These are phyloP conservation scores for Patella caerulea DNA, from an alignment of 2,888 invertebrate species.

Conservation along the genomic window DNA sequence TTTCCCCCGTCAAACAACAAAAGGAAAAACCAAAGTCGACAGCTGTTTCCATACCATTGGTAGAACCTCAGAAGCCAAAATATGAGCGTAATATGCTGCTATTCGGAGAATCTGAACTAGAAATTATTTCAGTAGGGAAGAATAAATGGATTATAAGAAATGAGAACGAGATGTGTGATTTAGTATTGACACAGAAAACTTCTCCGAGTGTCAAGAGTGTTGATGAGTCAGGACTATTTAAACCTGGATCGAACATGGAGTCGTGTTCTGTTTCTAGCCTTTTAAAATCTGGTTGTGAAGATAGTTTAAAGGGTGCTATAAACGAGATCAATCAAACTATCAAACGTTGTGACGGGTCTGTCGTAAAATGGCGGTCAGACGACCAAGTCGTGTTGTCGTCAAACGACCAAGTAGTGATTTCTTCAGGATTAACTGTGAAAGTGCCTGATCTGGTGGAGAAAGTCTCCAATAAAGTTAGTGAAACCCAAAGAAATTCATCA, in stretches of 20 bases:
- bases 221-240: too few species aligned
- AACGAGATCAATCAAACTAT: not conserved
- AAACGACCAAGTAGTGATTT: not conserved
- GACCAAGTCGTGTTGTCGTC: not conserved
- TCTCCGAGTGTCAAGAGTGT: not conserved
- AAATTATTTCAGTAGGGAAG: conserved; percentile 63
- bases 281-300: not conserved
- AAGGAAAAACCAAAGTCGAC: conserved; percentile 16
- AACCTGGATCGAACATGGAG: not conserved
- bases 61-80: conserved; percentile 29
- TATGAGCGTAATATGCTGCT: conserved; percentile 60
- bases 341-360: not conserved
- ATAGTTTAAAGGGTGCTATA: conserved; percentile 2
- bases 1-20: conserved; percentile 19
- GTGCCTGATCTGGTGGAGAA: not conserved
- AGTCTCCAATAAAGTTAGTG: not conserved
- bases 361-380: not conserved
- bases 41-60: not conserved
- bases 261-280: not conserved
- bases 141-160: conserved; percentile 64
- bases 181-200: conserved; percentile 32
- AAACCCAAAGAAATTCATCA: not conserved
- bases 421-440: not conserved
- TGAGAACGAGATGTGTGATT: conserved; percentile 54
- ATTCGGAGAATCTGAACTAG: conserved; percentile 60